Evolutionary conservation across 2,888 invertebrate species (phyloP), one percentile per base, ranked within the genome.

Genomic region (Cryptus armator): DNA sequence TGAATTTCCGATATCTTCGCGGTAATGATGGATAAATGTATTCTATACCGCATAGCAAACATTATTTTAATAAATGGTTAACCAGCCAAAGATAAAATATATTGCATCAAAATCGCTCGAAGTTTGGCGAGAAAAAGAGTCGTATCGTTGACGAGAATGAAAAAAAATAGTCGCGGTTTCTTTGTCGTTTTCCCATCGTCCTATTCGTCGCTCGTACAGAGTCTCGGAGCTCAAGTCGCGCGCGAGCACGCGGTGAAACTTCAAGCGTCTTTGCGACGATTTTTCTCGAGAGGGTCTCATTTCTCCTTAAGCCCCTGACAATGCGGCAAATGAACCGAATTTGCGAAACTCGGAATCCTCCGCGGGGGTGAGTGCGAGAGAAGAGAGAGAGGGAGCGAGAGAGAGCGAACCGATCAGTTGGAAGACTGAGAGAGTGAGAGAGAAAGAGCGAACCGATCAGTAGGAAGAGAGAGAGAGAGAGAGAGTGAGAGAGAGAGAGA

Each of bases 251-350:
- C 93, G 93, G 93, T 89, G 37, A 90, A 93, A 93, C 92, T 92
- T 93, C 93, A 93, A 93, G 90, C 90, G 91, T 93, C 93, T 93
- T 93, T 93, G 85, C 88, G 85, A 84, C 90, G 91, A 90, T 91
- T 90, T 89, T 89, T 86, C 87, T 90, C 88, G 87, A 92, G 92
- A 91, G 92, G 91, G 89, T 91, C 92, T 92, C 91, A 88, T 91
- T 91, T 91, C 90, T 91, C 88, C 86, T 89, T 91, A 92, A 93
- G 92, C 92, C 90, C 87, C 88, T 89, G 89, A 93, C 93, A 93
- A 93, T 93, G 92, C 91, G 89, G 87, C 93, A 93, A 93, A 93
- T 92, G 93, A 93, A 93, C 93, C 93, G 92, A 93, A 93, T 93
- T 93, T 93, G 93, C 93, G 92, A 93, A 93, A 93, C 91, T 90